Evolutionary conservation across 1,140 invertebrate genomes (phyloP).

Genomic region (Popillia japonica): DNA sequence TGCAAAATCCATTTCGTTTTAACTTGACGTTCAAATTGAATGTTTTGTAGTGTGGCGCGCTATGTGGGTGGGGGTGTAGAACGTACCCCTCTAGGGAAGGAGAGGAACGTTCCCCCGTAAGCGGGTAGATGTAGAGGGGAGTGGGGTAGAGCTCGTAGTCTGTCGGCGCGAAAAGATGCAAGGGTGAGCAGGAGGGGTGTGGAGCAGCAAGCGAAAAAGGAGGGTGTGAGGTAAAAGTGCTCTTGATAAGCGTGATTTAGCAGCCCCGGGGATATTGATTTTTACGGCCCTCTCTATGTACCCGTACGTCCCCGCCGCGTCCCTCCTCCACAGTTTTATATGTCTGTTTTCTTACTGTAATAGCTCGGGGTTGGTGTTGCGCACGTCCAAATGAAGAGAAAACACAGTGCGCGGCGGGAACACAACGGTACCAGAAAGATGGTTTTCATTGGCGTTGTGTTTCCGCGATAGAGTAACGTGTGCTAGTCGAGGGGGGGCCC

Average conservation of each 20-base stretch:
- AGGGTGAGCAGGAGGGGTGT: constrained; percentile 14
- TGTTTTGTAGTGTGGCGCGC: constrained; percentile 61
- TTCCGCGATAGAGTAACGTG: constrained; percentile 50
- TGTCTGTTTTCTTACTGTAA: constrained; percentile 64
- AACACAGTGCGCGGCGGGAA: constrained; percentile 51
- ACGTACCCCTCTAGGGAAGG: constrained; percentile 39
- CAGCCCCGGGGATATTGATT: constrained; percentile 76
- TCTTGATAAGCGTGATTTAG: constrained; percentile 78
- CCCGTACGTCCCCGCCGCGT: constrained; percentile 52
- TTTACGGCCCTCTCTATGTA: constrained; percentile 62
- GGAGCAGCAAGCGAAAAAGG: constrained; percentile 38
- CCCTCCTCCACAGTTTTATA: constrained; percentile 63
- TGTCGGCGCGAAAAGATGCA: constrained; percentile 6
- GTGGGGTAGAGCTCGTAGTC: constrained; percentile 56
- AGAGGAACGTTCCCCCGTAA: not conserved
- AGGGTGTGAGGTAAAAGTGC: constrained; percentile 66
- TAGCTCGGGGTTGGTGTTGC: constrained; percentile 59
- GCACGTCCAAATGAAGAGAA: constrained; percentile 56
- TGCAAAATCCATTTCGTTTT: constrained; percentile 63
- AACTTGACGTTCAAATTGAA: constrained; percentile 61
- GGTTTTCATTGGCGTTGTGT: constrained; percentile 61
- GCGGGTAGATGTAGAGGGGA: not conserved
- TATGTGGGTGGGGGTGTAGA: constrained; percentile 56
- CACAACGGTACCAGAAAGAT: constrained; percentile 52
- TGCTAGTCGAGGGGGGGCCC: not conserved